Conservation (phyloP, 2,888 invertebrate species). For the Seira musarum region DNA sequence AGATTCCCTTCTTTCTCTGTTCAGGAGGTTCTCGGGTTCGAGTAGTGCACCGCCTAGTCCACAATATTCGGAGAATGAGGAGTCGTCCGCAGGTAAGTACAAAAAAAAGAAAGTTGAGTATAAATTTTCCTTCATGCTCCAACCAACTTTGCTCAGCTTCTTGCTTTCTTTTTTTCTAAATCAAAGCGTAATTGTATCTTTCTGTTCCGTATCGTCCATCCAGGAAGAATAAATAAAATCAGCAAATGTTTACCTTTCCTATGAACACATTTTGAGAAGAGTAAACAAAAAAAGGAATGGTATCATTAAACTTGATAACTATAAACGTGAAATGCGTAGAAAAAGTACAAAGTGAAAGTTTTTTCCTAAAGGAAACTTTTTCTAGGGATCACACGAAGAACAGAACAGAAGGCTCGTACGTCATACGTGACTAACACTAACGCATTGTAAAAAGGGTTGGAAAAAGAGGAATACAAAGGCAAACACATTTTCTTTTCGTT, state of each 20-base stretch:
- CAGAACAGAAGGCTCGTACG: too few relatives aligned
- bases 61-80: conserved; percentile 82
- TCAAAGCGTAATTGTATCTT: too few relatives aligned
- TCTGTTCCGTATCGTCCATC: not conserved
- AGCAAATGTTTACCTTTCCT: not conserved
- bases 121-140: not conserved
- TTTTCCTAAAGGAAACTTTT: not conserved
- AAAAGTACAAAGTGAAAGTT: too few relatives aligned
- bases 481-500: too few relatives aligned
- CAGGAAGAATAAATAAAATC: not conserved
- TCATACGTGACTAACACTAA: too few relatives aligned
- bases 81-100: conserved; percentile 76
- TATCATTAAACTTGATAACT: not conserved
- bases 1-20: conserved; percentile 86
- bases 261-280: not conserved
- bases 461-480: too few relatives aligned
- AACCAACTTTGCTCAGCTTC: not conserved
- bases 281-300: not conserved
- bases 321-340: too few relatives aligned
- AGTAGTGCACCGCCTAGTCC: conserved; percentile 84
- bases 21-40: conserved; percentile 74
- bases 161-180: not conserved
- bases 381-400: not conserved
- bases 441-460: too few relatives aligned
- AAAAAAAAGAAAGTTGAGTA: not conserved